Evolutionary conservation across 2,113 vertebrate species (phyloP).

Genomic region (Gavialis gangeticus): DNA sequence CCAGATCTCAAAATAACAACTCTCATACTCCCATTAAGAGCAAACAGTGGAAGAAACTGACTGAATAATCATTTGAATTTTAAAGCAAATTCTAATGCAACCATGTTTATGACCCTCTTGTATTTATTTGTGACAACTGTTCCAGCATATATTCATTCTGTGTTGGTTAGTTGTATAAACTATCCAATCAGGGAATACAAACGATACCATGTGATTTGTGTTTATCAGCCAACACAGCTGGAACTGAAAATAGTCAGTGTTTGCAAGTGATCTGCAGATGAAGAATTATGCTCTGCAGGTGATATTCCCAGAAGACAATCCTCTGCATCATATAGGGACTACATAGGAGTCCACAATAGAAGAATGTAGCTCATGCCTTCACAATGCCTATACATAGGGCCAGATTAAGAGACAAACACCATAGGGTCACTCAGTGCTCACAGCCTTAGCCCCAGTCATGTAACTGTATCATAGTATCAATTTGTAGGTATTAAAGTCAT

Average conservation of each 20-base stretch:
- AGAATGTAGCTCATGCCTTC: background rate
- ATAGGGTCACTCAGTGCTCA: background rate
- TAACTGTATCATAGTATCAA: background rate
- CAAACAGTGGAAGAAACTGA: background rate
- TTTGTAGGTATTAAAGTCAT: background rate
- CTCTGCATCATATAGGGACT: background rate
- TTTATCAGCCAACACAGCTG: background rate
- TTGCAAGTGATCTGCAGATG: background rate
- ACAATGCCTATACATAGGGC: background rate
- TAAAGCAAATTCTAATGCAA: background rate
- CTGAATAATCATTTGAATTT: background rate
- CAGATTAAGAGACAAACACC: background rate
- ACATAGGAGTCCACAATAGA: background rate
- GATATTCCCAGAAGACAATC: background rate
- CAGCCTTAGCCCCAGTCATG: background rate
- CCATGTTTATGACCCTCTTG: background rate
- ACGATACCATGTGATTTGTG: background rate
- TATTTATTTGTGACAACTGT: background rate
- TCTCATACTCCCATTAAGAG: background rate
- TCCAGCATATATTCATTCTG: background rate
- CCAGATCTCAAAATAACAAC: background rate
- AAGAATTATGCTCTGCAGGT: background rate
- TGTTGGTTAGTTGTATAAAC: background rate
- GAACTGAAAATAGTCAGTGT: background rate
- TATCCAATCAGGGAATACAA: background rate